Percentiles rank a stretch among this genome's conserved stretches.
Evolutionary conservation across 1,140 invertebrate species (phyloP).

Genomic region (Zeugodacus cucurbitae): DNA sequence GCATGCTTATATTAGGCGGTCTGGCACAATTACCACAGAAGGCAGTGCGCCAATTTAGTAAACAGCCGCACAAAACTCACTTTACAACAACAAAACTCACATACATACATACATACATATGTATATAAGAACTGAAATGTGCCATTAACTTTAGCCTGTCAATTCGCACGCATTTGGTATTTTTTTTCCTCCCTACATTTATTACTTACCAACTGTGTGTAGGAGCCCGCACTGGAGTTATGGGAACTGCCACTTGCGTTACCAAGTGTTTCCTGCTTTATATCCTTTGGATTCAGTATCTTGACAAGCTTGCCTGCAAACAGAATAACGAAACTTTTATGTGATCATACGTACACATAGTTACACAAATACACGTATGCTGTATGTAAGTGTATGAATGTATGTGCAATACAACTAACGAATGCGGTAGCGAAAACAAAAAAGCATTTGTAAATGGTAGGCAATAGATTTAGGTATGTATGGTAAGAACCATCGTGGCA

Average conservation of each 20-base stretch:
- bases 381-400: neutral
- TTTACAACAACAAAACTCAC: too few species aligned
- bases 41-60: neutral
- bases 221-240: conserved; percentile 57
- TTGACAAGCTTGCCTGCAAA: conserved; percentile 59
- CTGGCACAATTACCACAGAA: neutral
- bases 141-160: too few species aligned
- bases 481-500: neutral
- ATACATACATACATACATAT: too few species aligned
- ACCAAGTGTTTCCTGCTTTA: conserved; percentile 54
- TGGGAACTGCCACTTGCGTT: conserved; percentile 48
- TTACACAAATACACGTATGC: neutral
- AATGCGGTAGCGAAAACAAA: neutral
- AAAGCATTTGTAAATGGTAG: neutral
- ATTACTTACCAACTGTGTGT: conserved; percentile 58
- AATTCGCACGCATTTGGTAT: too few species aligned
- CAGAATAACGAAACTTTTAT: neutral
- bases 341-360: neutral
- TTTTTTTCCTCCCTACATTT: neutral
- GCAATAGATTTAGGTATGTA: neutral
- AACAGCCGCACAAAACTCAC: too few species aligned
- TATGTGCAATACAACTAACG: neutral
- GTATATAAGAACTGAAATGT: too few species aligned
- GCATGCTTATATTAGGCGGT: neutral
- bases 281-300: conserved; percentile 56